Evolutionary conservation across 2,113 vertebrate genomes (phyloP).

Genomic region (Tenebrosternarchus preto): DNA sequence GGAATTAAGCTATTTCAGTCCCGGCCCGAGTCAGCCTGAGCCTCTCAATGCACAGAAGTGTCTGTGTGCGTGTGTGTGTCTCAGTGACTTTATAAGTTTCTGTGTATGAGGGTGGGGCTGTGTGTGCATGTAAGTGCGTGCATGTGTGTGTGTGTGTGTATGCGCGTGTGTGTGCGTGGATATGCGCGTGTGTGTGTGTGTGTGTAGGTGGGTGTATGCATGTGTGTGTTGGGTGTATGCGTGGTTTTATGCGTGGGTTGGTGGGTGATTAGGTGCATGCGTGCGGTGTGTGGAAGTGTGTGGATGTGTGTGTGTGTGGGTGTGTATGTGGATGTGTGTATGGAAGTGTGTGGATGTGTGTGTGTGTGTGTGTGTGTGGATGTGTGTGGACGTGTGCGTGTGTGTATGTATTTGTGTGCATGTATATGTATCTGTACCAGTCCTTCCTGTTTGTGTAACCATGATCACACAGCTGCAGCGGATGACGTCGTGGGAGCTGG

Average conservation of each 20-base stretch:
- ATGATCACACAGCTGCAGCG: slow-evolving; percentile 23
- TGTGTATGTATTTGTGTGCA: slow-evolving; percentile 28
- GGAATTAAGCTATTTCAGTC: slow-evolving; percentile 40
- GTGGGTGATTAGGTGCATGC: neutral
- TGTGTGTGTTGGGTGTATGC: no score
- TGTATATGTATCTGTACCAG: slow-evolving; percentile 5
- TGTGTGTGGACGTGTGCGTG: neutral
- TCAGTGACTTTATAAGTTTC: neutral
- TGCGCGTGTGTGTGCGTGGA: neutral
- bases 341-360: no score
- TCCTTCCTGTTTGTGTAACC: neutral
- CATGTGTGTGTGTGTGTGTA: slow-evolving; percentile 12
- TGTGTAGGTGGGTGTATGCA: slow-evolving; percentile 7
- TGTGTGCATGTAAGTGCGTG: no score
- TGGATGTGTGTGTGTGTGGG: no score
- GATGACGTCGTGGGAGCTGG: slow-evolving; percentile 23
- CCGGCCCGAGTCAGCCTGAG: slow-evolving; percentile 4
- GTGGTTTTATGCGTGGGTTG: no score
- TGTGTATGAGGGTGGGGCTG: no score
- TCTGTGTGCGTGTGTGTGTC: slow-evolving; percentile 28
- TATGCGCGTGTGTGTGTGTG: no score
- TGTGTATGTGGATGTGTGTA: slow-evolving; percentile 1
- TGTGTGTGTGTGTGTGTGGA: no score
- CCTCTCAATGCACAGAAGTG: slow-evolving; percentile 8
- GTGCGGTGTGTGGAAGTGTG: no score